Evolutionary conservation across 2,113 vertebrate genomes (phyloP), one percentile per base, ranked within the genome.

Genomic region (Isichthys henryi): DNA sequence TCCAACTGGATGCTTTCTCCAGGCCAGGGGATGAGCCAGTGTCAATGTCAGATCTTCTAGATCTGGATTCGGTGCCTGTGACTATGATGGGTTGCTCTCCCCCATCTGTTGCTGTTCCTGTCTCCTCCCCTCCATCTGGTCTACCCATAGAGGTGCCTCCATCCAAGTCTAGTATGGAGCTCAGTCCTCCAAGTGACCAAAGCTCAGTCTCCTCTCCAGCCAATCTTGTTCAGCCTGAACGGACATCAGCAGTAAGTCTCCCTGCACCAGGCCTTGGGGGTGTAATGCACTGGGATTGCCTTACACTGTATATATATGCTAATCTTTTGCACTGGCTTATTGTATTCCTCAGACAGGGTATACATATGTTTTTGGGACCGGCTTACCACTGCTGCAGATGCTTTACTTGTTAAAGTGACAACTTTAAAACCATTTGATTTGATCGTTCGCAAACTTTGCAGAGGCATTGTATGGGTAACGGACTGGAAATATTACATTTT

Each of bases 21-120:
- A 98, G 97, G 90, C 96, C 94, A 11, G 94, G 94, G 77, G 97
- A 98, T 66, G 97, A 98, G 27, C 94, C 94, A 0, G 93, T 96
- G 88, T 96, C 94, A 0, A 93, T 97, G 86, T 95, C 95, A 3
- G 97, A 98, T 48, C 93, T 96, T 35, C 93, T 97, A 0, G 97
- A 97, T 89, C 94, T 97, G 21, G 94, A 94, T 93, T 95, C 95
- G 0, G 96, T 96, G 87, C 93, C 93, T 0, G 87, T 92, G 56
- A 49, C 93, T 43, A 93, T 93, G 2, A 9, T 82, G 1, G 94
- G 92, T 74, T 94, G 93, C 92, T 93, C 95, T 49, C 94, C 95
- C 9, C 93, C 95, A 49, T 92, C 94, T 5, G 90, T 86, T 88
- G 93, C 15, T 90, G 95, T 92, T 92, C 93, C 92, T 93, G 90